These are phyloP conservation scores for Lysandra bellargus DNA, from an alignment of 2,888 invertebrate genomes.

Conservation along the genomic window DNA sequence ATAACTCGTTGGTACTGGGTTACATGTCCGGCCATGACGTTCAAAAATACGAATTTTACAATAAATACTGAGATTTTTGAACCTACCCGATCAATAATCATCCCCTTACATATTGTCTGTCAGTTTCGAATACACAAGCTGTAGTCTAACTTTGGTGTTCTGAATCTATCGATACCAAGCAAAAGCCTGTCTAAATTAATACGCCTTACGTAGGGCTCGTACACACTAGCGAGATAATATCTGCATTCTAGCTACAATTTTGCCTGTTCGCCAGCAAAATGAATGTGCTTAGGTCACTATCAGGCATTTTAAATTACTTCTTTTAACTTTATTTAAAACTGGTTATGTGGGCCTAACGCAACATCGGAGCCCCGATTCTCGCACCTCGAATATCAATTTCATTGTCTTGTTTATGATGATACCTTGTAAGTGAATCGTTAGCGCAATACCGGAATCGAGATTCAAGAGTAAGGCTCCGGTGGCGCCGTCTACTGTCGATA, in stretches of 20 bases:
- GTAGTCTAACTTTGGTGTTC: constrained; percentile 27
- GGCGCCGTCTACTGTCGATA: constrained; percentile 15
- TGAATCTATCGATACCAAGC: constrained; percentile 11
- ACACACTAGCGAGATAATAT: not conserved
- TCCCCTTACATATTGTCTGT: not conserved
- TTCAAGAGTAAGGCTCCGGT: not conserved
- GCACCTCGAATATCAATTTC: not conserved
- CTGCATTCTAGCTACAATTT: not conserved
- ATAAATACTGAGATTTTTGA: constrained; percentile 14
- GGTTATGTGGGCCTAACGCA: not conserved
- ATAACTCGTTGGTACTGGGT: constrained; percentile 6
- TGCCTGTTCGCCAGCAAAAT: not conserved
- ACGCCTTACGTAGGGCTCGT: not conserved
- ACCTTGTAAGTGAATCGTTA: too few relatives aligned
- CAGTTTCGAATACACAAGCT: not conserved
- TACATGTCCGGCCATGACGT: not conserved
- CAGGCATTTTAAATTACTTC: not conserved
- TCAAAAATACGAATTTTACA: constrained; percentile 1
- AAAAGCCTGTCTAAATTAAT: not conserved
- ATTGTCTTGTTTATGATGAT: too few relatives aligned
- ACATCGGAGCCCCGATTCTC: not conserved
- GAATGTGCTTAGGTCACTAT: not conserved
- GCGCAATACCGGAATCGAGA: not conserved
- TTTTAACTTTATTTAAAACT: constrained; percentile 9
- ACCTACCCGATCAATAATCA: not conserved